These are phyloP conservation scores for Archocentrus centrarchus DNA, from an alignment of 2,113 vertebrate genomes.

Conservation along the genomic window DNA sequence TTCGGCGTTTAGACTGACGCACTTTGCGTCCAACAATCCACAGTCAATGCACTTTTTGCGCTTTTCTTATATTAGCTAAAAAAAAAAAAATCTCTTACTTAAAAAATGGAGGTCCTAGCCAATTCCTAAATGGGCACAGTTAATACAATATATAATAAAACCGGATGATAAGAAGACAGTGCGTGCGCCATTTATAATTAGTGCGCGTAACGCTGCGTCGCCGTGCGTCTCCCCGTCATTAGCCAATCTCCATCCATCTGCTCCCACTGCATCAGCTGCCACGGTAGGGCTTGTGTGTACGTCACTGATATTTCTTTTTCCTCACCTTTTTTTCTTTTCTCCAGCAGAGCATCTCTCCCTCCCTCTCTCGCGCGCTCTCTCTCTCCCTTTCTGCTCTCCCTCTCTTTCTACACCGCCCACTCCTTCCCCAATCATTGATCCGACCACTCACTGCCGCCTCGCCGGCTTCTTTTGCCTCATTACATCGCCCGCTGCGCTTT, in stretches of 20 bases:
- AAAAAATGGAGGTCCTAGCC: background rate
- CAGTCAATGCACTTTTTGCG: background rate
- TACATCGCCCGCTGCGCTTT: slow-evolving; percentile 63
- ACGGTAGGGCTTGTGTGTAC: slow-evolving; percentile 41
- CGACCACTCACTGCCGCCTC: slow-evolving; percentile 66
- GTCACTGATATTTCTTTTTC: slow-evolving; percentile 24
- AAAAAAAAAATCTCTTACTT: background rate
- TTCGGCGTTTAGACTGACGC: background rate
- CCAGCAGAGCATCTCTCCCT: slow-evolving; percentile 61
- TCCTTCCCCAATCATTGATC: slow-evolving; percentile 66
- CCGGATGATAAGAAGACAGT: background rate
- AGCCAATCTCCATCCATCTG: slow-evolving; percentile 63
- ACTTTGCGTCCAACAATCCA: background rate
- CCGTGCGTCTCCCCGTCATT: slow-evolving; percentile 46
- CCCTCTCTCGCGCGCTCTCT: slow-evolving; percentile 22
- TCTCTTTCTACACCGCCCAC: slow-evolving; percentile 69
- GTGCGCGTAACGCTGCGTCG: slow-evolving; percentile 59
- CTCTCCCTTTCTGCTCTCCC: slow-evolving; percentile 52
- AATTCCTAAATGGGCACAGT: background rate
- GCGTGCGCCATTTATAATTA: slow-evolving; percentile 58
- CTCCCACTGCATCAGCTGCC: slow-evolving; percentile 68
- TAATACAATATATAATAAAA: background rate
- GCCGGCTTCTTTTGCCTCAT: slow-evolving; percentile 70
- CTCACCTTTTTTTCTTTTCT: slow-evolving; percentile 32
- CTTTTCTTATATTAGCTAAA: background rate